phyloP scores from a whole-genome alignment of 1,140 invertebrate genomes.

The Drosophila orosa region DNA sequence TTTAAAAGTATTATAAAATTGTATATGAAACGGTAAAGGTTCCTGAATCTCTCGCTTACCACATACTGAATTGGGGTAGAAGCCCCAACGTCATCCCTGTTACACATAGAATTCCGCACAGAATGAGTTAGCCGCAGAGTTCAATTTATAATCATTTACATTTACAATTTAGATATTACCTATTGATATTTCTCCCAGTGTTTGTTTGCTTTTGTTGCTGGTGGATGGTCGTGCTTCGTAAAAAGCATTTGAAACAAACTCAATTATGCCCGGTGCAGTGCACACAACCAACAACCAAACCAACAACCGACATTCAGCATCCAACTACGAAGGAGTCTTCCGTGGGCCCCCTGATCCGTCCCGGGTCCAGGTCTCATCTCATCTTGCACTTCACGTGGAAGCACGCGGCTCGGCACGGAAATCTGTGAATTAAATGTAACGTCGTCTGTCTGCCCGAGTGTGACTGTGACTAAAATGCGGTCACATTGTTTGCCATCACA shows the following conservation, averaged over 20 bases:
- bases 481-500: conserved; percentile 76
- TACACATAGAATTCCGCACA: neutral
- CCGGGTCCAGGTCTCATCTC: conserved; percentile 14
- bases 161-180: neutral
- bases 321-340: conserved; percentile 30
- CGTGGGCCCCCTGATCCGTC: neutral
- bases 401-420: conserved; percentile 44
- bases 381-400: conserved; percentile 51
- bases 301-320: conserved; percentile 47
- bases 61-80: neutral
- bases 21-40: neutral
- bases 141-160: neutral
- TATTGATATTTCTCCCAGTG: conserved; percentile 32
- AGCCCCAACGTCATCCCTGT: neutral
- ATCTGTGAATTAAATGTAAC: conserved; percentile 56
- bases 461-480: conserved; percentile 82
- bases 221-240: conserved; percentile 73
- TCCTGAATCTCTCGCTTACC: neutral
- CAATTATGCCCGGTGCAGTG: conserved; percentile 80
- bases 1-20: too few relatives aligned
- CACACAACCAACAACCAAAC: conserved; percentile 44
- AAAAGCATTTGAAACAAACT: conserved; percentile 83
- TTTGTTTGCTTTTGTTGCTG: conserved; percentile 61
- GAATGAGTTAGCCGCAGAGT: neutral
- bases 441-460: conserved; percentile 61